Conservation (phyloP, 2,113 vertebrate species). For the Nipponia nippon region DNA sequence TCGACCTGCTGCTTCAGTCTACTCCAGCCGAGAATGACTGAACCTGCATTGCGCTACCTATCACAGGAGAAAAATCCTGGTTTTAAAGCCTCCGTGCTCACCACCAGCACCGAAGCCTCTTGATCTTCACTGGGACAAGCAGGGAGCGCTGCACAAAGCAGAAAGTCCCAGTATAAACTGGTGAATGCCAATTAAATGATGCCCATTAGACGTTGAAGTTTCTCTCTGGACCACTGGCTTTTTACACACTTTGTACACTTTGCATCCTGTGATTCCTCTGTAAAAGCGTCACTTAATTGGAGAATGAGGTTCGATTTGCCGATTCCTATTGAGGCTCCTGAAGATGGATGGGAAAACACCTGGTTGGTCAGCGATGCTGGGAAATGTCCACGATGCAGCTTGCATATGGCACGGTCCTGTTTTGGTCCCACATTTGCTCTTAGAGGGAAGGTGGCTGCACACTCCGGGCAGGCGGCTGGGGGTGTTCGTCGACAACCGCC, state of each 20-base stretch:
- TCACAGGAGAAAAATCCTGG: neutral
- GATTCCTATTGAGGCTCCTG: neutral
- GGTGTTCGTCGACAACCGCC: too few relatives aligned
- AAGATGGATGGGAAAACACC: neutral
- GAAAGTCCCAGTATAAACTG: neutral
- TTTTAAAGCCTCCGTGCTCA: neutral
- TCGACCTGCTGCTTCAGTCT: neutral
- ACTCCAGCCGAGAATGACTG: neutral
- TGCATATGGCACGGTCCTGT: rapidly evolving
- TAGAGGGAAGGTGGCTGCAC: neutral
- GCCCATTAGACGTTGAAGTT: neutral
- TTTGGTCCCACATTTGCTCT: neutral
- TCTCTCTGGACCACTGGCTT: neutral
- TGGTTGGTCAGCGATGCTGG: neutral
- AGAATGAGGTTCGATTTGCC: neutral
- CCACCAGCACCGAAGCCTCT: neutral
- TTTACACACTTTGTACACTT: neutral
- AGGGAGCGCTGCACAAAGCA: neutral
- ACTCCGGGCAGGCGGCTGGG: neutral
- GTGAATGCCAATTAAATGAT: neutral
- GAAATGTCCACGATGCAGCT: neutral
- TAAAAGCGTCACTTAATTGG: neutral
- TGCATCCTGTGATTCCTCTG: neutral
- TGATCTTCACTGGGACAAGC: neutral
- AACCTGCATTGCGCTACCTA: neutral